Evolutionary conservation across 2,888 invertebrate genomes (phyloP), one percentile per base, ranked within the genome.

Genomic region (Cheilosia scutellata): DNA sequence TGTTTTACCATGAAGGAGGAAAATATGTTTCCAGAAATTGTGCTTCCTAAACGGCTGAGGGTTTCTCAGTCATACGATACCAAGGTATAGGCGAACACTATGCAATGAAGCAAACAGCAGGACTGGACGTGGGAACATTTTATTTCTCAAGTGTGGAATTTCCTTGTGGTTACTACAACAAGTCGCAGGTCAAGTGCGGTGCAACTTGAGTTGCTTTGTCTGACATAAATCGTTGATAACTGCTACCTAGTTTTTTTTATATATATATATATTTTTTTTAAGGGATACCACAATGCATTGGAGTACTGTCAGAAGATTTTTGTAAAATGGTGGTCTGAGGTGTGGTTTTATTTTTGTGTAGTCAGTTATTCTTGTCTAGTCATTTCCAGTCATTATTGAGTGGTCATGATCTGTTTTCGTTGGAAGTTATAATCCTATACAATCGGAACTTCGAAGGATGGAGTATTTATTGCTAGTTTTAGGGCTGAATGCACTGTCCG

Each of bases 211-310:
- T 47, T 16, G 44, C n/a, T 47, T 47, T 47, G 51, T 51, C 51
- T 51, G 51, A 51, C 51, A 51, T 27, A 51, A 51, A 27, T 51
- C 51, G 25, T 51, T 51, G 27, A 51, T 51, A 51, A 27, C 25
- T 9, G 51, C 27, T 51, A 51, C 27, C 27, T 9, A 51, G 49
- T 49, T 49, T 9, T 25, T 25, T 44, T n/a, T n/a, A n/a, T n/a
- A n/a, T n/a, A n/a, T n/a, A n/a, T n/a, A n/a, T n/a, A n/a, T 47
- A 4, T 47, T 3, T 20, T 4, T 16, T 25, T 11, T 7, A 7
- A 9, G 49, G 11, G 11, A 49, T 2, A 25, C 49, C 49, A 25
- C 49, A 49, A 25, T 49, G 6, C 49, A 49, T 9, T 49, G 6
- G 11, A 6, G 49, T 25, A 16, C 7, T 49, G 11, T 13, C 42